Percentiles rank a stretch among this genome's conserved stretches.
phyloP scores from a whole-genome alignment of 2,113 vertebrate genomes.

The rabbit (Oryctolagus cuniculus) region DNA sequence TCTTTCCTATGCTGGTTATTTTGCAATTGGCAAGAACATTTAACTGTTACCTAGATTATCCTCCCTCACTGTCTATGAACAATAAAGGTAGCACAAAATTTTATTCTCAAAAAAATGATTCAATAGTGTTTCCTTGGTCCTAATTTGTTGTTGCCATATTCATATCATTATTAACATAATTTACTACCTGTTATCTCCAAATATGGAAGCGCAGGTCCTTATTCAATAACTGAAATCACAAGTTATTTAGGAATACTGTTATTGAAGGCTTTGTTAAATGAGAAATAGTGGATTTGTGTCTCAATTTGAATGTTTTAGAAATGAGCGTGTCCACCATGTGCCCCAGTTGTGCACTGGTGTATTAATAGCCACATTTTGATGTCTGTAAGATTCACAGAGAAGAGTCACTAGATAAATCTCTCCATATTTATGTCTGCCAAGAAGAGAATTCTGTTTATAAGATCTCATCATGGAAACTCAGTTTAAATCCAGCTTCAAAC shows the following conservation, averaged over 20 bases:
- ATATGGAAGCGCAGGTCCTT: not conserved
- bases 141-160: not conserved
- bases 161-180: not conserved
- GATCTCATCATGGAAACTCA: constrained; percentile 73
- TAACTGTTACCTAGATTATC: not conserved
- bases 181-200: not conserved
- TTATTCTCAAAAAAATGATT: constrained; percentile 41
- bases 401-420: constrained; percentile 35
- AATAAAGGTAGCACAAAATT: not conserved
- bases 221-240: not conserved
- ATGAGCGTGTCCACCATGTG: not conserved
- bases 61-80: not conserved
- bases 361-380: constrained; percentile 35
- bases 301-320: constrained; percentile 1
- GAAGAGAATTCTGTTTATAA: constrained; percentile 71
- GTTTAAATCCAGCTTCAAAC: constrained; percentile 81
- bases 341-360: not conserved
- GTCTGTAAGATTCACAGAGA: constrained; percentile 17
- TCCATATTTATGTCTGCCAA: constrained; percentile 67
- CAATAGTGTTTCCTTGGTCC: not conserved
- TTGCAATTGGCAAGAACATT: constrained; percentile 45
- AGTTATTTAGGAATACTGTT: not conserved
- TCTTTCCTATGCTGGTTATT: constrained; percentile 29
- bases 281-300: not conserved
- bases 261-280: not conserved